Evolutionary conservation across 2,113 vertebrate species (phyloP).

Genomic region (Pachyramphus minor): DNA sequence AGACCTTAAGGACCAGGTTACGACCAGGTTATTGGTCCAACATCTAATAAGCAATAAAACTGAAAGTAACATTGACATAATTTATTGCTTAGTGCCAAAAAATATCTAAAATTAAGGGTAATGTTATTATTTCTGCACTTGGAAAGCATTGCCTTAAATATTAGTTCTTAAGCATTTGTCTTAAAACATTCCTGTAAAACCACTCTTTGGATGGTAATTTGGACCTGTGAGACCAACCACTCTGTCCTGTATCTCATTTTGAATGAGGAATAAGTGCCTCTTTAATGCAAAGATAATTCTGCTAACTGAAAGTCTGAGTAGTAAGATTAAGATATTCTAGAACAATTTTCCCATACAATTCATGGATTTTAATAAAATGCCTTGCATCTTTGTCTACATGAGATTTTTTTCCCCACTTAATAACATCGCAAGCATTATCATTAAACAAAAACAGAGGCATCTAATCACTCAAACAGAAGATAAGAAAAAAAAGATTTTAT

Average conservation of each 20-base stretch:
- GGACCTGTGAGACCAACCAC: background rate
- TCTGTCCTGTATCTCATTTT: background rate
- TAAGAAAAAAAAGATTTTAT: background rate
- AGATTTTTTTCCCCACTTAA: background rate
- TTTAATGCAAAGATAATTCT: background rate
- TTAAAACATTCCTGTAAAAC: background rate
- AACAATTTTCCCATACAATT: background rate
- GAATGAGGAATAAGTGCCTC: background rate
- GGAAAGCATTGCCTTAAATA: background rate
- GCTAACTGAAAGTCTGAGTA: background rate
- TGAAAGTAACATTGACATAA: background rate
- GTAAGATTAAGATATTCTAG: background rate
- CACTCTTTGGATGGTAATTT: background rate
- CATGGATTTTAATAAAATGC: background rate
- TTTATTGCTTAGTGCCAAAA: background rate
- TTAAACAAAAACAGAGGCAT: background rate
- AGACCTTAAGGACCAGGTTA: background rate
- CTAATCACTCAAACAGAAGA: background rate
- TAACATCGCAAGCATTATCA: background rate
- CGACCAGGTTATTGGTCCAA: background rate
- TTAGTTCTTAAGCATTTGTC: background rate
- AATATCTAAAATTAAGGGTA: background rate
- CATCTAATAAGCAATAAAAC: background rate
- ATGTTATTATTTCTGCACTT: background rate
- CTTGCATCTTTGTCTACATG: background rate